Conservation (phyloP, 2,888 invertebrate genomes). For the Spatulosminthurus flaviceps region DNA sequence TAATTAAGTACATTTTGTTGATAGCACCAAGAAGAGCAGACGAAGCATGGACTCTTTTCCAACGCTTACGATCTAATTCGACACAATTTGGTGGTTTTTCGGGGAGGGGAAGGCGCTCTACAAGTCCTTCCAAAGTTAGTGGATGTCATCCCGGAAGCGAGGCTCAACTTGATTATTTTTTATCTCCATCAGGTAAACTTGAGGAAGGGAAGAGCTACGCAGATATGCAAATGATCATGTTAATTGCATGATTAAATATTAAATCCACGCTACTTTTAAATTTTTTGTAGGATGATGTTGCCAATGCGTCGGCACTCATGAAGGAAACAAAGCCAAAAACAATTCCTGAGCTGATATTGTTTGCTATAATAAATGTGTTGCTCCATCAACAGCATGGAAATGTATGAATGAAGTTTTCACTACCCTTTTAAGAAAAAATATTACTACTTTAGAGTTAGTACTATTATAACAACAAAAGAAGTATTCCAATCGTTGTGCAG, state of each 20-base stretch:
- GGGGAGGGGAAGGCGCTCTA: slow-evolving; percentile 91
- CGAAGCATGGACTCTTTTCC: slow-evolving; percentile 65
- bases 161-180: slow-evolving; percentile 94
- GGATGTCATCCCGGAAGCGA: slow-evolving; percentile 95
- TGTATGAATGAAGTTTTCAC: slow-evolving; percentile 69
- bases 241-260: too few relatives aligned
- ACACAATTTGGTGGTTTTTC: slow-evolving; percentile 95
- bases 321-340: slow-evolving; percentile 92
- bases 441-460: slow-evolving; percentile 20
- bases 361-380: slow-evolving; percentile 94
- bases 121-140: slow-evolving; percentile 91
- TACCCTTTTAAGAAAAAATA: too few relatives aligned
- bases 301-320: slow-evolving; percentile 87
- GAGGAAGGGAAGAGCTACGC: not conserved
- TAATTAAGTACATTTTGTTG: not conserved
- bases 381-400: slow-evolving; percentile 92
- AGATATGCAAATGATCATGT: too few relatives aligned
- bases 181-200: slow-evolving; percentile 77
- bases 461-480: too few relatives aligned
- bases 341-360: slow-evolving; percentile 94
- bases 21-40: slow-evolving; percentile 63
- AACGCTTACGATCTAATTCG: slow-evolving; percentile 89
- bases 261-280: not conserved
- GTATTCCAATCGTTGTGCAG: too few relatives aligned
- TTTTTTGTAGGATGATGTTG: slow-evolving; percentile 75